Evolutionary conservation across 2,113 vertebrate genomes (phyloP).

Genomic region (Clinocottus analis): DNA sequence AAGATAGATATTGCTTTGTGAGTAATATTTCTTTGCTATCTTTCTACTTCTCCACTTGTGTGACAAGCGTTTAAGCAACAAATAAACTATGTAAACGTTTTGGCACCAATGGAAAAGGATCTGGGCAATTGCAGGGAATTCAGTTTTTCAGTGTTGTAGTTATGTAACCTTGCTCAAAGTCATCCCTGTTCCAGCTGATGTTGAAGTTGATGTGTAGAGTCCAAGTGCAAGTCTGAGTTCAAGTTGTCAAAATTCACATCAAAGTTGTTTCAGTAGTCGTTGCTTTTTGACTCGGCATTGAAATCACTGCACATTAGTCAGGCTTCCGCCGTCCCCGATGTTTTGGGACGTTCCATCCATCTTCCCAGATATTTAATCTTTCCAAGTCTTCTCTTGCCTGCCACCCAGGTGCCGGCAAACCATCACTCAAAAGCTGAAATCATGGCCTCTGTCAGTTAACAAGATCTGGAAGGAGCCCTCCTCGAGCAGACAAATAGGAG

Average conservation of each 20-base stretch:
- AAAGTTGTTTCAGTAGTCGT: not conserved
- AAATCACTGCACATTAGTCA: slow-evolving; percentile 14
- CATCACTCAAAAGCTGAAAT: slow-evolving; percentile 63
- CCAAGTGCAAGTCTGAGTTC: not conserved
- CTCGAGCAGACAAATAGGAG: slow-evolving; percentile 28
- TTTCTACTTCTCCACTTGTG: not conserved
- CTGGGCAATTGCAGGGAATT: not conserved
- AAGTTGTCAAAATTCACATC: not conserved
- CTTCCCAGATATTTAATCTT: slow-evolving; percentile 43
- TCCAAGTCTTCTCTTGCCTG: slow-evolving; percentile 38
- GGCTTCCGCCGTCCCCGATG: not conserved
- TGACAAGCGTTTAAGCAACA: not conserved
- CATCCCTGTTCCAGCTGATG: not conserved
- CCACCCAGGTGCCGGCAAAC: slow-evolving; percentile 34
- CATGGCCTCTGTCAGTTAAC: slow-evolving; percentile 56
- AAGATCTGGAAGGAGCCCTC: slow-evolving; percentile 40
- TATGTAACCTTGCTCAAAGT: not conserved
- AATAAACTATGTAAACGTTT: not conserved
- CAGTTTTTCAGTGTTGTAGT: not conserved
- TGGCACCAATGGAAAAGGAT: not conserved
- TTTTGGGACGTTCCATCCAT: slow-evolving; percentile 24
- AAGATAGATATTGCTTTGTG: not conserved
- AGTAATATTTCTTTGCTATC: not conserved
- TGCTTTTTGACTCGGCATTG: not conserved
- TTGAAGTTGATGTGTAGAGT: not conserved